Percentiles rank a stretch among this genome's conserved stretches.
phyloP scores from a whole-genome alignment of 2,113 vertebrate species.

The Caranx ignobilis region DNA sequence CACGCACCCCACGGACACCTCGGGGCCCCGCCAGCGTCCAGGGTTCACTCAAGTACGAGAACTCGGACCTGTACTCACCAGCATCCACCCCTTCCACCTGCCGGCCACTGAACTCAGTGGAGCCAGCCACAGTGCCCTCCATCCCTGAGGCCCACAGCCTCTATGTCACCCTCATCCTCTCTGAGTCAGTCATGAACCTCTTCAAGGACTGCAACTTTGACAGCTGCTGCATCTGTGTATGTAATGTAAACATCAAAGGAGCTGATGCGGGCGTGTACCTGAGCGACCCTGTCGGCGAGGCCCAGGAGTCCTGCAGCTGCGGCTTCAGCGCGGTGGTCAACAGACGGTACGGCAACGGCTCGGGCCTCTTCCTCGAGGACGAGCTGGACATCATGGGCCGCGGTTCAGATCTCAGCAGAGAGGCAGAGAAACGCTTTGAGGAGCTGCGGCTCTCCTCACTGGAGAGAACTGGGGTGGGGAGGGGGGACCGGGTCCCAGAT shows the following conservation, averaged over 20 bases:
- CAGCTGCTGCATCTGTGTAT: conserved; percentile 99
- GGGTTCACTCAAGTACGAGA: conserved; percentile 96
- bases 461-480: conserved; percentile 85
- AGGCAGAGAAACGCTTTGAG: conserved; percentile 95
- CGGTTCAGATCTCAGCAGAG: conserved; percentile 92
- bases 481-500: conserved; percentile 91
- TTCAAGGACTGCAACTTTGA: conserved; percentile 99
- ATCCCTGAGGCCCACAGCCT: conserved; percentile 99
- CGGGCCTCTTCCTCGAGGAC: conserved; percentile 98
- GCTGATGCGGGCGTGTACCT: conserved; percentile 97
- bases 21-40: conserved; percentile 95
- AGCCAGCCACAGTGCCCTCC: conserved; percentile 95
- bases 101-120: conserved; percentile 95
- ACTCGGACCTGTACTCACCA: conserved; percentile 96
- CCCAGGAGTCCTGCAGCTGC: conserved; percentile 93
- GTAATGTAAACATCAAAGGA: conserved; percentile 99
- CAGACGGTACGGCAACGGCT: conserved; percentile 94
- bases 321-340: conserved; percentile 99
- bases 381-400: conserved; percentile 97
- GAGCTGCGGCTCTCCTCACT: conserved; percentile 88
- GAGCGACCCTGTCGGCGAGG: conserved; percentile 91
- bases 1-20: conserved; percentile 94
- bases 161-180: conserved; percentile 98
- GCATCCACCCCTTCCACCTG: conserved; percentile 98
- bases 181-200: conserved; percentile 97